These are phyloP conservation scores for Sebastes cheni DNA, from an alignment of 2,797 vertebrate species.

Conservation along the genomic window DNA sequence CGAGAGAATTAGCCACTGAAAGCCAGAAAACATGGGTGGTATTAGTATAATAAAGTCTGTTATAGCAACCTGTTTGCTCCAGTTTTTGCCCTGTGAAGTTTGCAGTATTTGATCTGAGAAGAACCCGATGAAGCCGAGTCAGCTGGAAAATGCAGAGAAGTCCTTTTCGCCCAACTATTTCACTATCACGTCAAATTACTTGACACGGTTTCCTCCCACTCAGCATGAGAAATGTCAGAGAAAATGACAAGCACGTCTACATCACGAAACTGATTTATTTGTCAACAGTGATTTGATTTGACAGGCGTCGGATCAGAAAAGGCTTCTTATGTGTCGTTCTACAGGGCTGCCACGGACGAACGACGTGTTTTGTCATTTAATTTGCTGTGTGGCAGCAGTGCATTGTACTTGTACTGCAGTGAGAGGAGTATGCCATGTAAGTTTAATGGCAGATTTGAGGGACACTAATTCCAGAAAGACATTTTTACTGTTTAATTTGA, in stretches of 20 bases:
- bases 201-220: neutral
- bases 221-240: neutral
- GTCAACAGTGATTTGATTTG: neutral
- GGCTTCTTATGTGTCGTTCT: too few relatives aligned
- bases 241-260: neutral
- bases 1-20: neutral
- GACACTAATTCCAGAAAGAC: too few relatives aligned
- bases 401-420: too few relatives aligned
- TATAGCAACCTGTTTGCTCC: neutral
- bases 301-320: neutral
- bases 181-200: neutral
- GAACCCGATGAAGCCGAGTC: neutral
- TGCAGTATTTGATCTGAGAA: neutral
- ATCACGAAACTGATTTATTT: neutral
- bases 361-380: too few relatives aligned
- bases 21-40: neutral
- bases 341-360: too few relatives aligned
- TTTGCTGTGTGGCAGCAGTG: too few relatives aligned
- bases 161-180: neutral
- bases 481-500: too few relatives aligned
- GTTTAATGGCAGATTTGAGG: too few relatives aligned
- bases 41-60: neutral
- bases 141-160: neutral
- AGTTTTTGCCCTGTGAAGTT: neutral
- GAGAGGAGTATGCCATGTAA: too few relatives aligned